Base-by-base conservation (phyloP, 2,113 vertebrate genomes). In the Mormoops blainvillei region DNA sequence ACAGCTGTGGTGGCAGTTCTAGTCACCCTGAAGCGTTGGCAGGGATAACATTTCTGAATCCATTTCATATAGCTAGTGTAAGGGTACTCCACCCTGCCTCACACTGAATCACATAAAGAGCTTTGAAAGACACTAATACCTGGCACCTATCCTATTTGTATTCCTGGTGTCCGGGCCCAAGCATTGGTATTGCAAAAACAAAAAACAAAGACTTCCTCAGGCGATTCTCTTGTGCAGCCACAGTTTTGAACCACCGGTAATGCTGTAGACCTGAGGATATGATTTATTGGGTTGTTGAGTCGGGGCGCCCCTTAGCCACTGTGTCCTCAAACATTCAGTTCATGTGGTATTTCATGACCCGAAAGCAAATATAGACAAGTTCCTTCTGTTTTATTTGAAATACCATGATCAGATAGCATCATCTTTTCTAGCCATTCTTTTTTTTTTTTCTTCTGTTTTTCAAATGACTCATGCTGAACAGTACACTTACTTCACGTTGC, bases 391-490 rank as follows among this genome's bases (percentile, higher is more conserved):
- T 61, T 83, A 43, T 50, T 96, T 84, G 89, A 91, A 94, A 36
- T 48, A 41, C 24, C 41, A 38, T 82, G 82, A 45, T 89, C 65
- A 65, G 52, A 61, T 31, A 74, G 48, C 18, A 38, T 77, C 54
- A 81, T 73, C 58, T 87, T 83, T 96, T 89, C 68, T 68, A 45
- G 45, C 24, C 26, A 10, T 91, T 88, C 28, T 90, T 94, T 83
- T 31, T 31, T 24, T 77, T 31, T 31, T 31, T 24, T 77, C 26
- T 31, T 82, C 20, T 68, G 0, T 91, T 88, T 95, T 95, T 88
- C 54, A 41, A 71, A 22, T 95, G 89, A 97, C 80, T 95, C 89
- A 93, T 52, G 31, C 36, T 67, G 45, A 95, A 26, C 24, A 71
- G 81, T 19, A 12, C 5, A 33, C 54, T 68, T 24, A 77, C 33